Conservation (phyloP, 2,113 vertebrate genomes). For the Abramis brama region DNA sequence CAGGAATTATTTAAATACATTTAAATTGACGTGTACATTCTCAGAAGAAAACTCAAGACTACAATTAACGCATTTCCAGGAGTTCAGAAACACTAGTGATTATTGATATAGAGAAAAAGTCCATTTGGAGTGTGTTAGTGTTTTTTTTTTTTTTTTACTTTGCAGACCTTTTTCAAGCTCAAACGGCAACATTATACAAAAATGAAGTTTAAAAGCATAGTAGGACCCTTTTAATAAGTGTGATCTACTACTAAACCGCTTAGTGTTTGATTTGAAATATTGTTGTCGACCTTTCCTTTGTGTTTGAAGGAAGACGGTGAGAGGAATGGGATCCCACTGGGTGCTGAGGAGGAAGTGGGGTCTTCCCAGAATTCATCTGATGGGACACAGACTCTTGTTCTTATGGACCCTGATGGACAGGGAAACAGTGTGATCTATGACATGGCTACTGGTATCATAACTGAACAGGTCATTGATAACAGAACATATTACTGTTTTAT, state of each 20-base stretch:
- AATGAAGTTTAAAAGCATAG: too few species aligned
- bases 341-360: slow-evolving; percentile 59
- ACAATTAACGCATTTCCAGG: too few species aligned
- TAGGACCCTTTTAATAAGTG: neutral
- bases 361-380: slow-evolving; percentile 53
- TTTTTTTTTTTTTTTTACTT: too few species aligned
- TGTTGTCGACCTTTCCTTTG: slow-evolving; percentile 15
- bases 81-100: too few species aligned
- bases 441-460: slow-evolving; percentile 51
- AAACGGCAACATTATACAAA: too few species aligned
- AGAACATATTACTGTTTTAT: neutral
- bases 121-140: too few species aligned
- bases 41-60: too few species aligned
- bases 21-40: too few species aligned
- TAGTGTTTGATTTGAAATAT: neutral
- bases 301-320: slow-evolving; percentile 62
- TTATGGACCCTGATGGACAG: slow-evolving; percentile 59
- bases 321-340: slow-evolving; percentile 56
- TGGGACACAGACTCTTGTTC: slow-evolving; percentile 56
- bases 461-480: slow-evolving; percentile 54
- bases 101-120: too few species aligned
- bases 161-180: too few species aligned
- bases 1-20: too few species aligned
- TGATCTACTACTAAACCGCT: neutral
- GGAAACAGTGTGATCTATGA: slow-evolving; percentile 56